Conservation (phyloP, 2,113 vertebrate species). For the Abramis brama region DNA sequence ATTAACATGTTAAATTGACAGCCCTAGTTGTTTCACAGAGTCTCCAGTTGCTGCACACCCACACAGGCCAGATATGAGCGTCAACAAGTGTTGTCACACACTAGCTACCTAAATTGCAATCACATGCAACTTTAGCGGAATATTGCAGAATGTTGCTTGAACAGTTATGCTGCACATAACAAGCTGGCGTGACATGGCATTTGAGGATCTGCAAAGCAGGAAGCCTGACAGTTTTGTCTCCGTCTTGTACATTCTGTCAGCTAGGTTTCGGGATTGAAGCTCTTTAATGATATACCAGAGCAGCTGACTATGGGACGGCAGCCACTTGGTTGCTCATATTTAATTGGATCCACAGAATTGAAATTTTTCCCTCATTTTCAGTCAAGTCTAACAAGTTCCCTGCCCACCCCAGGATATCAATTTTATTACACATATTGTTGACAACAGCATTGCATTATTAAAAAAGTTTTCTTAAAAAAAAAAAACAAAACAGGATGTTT, state of each 20-base stretch:
- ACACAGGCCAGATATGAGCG: neutral
- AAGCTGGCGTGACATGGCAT: constrained; percentile 48
- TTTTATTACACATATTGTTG: constrained; percentile 7
- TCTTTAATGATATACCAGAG: constrained; percentile 53
- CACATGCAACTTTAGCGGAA: constrained; percentile 10
- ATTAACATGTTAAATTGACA: neutral
- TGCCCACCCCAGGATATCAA: constrained; percentile 3
- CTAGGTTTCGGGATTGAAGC: neutral
- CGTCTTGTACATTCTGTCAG: constrained; percentile 46
- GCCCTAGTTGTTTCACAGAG: neutral
- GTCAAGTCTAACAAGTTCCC: constrained; percentile 25
- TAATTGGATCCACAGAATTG: constrained; percentile 30
- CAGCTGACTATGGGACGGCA: neutral
- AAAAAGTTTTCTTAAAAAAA: neutral
- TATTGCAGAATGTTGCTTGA: constrained; percentile 35
- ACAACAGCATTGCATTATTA: neutral
- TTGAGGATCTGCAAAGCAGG: constrained; percentile 46
- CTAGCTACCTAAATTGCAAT: constrained; percentile 9
- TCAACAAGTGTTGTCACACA: constrained; percentile 1
- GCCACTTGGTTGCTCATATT: constrained; percentile 8
- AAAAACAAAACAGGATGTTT: too few species aligned
- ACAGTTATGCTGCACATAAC: constrained; percentile 38
- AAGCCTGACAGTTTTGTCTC: constrained; percentile 45
- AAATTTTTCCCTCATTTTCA: constrained; percentile 35
- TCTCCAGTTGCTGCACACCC: neutral